These are phyloP conservation scores for Mycetomoellerius zeteki DNA, from an alignment of 1,140 invertebrate genomes.

Conservation along the genomic window DNA sequence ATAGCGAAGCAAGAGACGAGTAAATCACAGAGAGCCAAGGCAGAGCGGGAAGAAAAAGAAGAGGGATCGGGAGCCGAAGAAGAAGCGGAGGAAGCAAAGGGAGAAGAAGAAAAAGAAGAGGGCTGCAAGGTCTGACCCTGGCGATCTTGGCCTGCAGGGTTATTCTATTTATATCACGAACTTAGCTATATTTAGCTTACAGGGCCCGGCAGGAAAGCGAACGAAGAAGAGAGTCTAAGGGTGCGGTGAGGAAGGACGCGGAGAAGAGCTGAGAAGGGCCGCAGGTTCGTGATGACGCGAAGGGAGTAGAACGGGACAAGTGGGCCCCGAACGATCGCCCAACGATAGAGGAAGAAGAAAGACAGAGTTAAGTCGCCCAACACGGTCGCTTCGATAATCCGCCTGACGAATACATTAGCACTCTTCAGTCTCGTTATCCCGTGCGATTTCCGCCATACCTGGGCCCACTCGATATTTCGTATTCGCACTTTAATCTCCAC, in stretches of 20 bases:
- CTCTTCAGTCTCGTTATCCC: constrained; percentile 66
- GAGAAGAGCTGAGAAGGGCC: constrained; percentile 52
- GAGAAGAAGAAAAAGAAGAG: constrained; percentile 52
- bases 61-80: constrained; percentile 27
- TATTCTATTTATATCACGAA: constrained; percentile 80
- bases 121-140: constrained; percentile 68
- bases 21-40: constrained; percentile 62
- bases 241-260: constrained; percentile 44
- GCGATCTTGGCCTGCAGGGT: constrained; percentile 77
- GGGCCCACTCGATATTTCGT: background rate
- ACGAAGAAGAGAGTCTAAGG: constrained; percentile 69
- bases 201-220: constrained; percentile 73
- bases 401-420: constrained; percentile 70
- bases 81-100: constrained; percentile 40
- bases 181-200: constrained; percentile 83
- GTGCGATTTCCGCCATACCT: background rate
- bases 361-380: constrained; percentile 42
- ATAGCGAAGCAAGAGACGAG: constrained; percentile 49
- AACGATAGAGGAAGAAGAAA: constrained; percentile 35
- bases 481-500: constrained; percentile 29
- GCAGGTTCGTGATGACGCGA: background rate
- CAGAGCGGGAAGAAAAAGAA: constrained; percentile 49
- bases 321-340: constrained; percentile 29
- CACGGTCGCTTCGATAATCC: constrained; percentile 44
- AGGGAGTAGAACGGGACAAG: constrained; percentile 26